Percentiles rank a stretch among this genome's conserved stretches.
Conservation (phyloP, 2,888 invertebrate species). For the Diarsia rubi region DNA sequence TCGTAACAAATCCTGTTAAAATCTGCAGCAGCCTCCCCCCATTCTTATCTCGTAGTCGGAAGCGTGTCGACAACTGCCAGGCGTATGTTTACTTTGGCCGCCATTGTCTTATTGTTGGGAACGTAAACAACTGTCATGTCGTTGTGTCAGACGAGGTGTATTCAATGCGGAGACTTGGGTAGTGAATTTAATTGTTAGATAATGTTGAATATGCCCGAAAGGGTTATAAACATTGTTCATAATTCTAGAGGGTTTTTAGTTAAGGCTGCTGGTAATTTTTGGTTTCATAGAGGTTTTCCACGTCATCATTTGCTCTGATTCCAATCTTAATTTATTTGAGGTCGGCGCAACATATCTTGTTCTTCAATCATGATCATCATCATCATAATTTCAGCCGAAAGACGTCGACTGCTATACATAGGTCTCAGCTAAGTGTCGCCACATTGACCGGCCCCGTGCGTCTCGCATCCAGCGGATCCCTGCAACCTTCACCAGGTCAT, state of each 20-base stretch:
- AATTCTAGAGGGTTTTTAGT: background rate
- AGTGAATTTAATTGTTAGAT: constrained; percentile 23
- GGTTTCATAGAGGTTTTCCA: background rate
- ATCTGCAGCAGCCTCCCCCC: background rate
- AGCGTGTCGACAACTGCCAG: constrained; percentile 35
- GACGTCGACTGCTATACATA: too few relatives aligned
- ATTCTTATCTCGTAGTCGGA: constrained; percentile 50
- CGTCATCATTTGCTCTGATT: too few relatives aligned
- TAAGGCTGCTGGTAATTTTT: background rate
- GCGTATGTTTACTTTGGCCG: constrained; percentile 53
- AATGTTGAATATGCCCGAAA: background rate
- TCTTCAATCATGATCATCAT: too few relatives aligned
- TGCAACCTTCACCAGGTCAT: too few relatives aligned
- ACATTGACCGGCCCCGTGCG: too few relatives aligned
- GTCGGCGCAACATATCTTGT: too few relatives aligned
- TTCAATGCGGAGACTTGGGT: background rate
- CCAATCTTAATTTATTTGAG: too few relatives aligned
- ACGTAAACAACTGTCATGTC: constrained; percentile 40
- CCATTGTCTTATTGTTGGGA: constrained; percentile 55
- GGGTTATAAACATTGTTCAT: background rate
- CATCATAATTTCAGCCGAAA: too few relatives aligned
- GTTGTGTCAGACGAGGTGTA: constrained; percentile 7
- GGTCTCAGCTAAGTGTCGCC: too few relatives aligned
- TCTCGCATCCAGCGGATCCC: too few relatives aligned
- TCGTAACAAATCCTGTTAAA: constrained; percentile 18